Conservation (phyloP, 2,113 vertebrate genomes). For the Laterallus jamaicensis region DNA sequence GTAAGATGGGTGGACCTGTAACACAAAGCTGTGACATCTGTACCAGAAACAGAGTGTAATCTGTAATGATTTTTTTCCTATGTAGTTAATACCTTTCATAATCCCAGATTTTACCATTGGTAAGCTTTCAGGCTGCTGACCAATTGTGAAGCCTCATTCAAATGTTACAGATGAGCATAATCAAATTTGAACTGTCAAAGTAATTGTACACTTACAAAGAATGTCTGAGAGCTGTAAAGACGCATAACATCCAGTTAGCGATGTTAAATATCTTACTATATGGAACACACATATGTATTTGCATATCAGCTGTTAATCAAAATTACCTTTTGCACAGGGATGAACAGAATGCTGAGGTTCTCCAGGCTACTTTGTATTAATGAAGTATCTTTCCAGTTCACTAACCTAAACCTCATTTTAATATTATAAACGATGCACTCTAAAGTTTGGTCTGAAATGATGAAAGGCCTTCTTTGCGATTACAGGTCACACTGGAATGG, state of each 20-base stretch:
- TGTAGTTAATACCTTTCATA: neutral
- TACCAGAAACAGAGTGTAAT: neutral
- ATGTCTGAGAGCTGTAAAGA: neutral
- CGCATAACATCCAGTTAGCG: neutral
- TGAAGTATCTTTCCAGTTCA: neutral
- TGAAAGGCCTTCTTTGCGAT: neutral
- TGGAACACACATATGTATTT: neutral
- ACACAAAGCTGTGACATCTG: neutral
- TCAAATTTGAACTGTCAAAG: conserved; percentile 14
- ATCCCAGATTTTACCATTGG: neutral
- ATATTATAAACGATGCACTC: neutral
- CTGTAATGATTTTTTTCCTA: neutral
- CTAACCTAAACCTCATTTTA: neutral
- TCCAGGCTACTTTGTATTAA: neutral
- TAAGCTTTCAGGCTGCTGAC: neutral
- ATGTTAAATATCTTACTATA: neutral
- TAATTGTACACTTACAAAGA: conserved; percentile 18
- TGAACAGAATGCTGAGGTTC: neutral
- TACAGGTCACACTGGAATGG: neutral
- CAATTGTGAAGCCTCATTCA: neutral
- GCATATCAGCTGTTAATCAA: neutral
- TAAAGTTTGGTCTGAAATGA: neutral
- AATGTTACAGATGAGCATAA: neutral
- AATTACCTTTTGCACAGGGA: conserved; percentile 17
- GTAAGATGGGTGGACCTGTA: neutral